phyloP scores from a whole-genome alignment of 1,140 invertebrate genomes.

The Formica selysi region DNA sequence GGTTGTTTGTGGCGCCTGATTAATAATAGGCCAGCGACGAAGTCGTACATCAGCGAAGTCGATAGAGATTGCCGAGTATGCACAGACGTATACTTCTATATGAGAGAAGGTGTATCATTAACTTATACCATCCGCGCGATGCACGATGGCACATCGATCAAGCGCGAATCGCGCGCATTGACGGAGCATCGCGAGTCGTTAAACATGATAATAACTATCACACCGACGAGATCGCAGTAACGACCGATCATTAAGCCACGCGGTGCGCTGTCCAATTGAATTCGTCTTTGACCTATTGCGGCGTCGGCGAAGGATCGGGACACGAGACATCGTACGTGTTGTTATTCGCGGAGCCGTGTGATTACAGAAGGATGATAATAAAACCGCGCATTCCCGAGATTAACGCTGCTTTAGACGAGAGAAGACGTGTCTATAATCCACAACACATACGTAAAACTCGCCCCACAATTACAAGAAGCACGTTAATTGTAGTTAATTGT shows the following conservation, averaged over 20 bases:
- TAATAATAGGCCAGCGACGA: conserved; percentile 31
- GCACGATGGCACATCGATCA: conserved; percentile 45
- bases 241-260: conserved; percentile 47
- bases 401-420: neutral
- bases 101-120: conserved; percentile 47
- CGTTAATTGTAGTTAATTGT: conserved; percentile 45
- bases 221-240: conserved; percentile 47
- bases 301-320: conserved; percentile 2
- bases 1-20: conserved; percentile 48
- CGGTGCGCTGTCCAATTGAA: conserved; percentile 48
- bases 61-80: conserved; percentile 51
- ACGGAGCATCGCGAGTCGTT: conserved; percentile 29
- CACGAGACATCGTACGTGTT: neutral
- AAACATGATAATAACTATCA: conserved; percentile 59
- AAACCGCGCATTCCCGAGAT: neutral
- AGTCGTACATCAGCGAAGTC: conserved; percentile 26
- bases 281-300: conserved; percentile 59
- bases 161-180: conserved; percentile 11
- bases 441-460: neutral
- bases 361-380: conserved; percentile 28
- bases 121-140: conserved; percentile 30
- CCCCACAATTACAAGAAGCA: conserved; percentile 3
- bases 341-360: neutral
- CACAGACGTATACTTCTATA: conserved; percentile 37
- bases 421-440: neutral